Conservation (phyloP, 2,797 vertebrate species). For the Sebastes vulpes region DNA sequence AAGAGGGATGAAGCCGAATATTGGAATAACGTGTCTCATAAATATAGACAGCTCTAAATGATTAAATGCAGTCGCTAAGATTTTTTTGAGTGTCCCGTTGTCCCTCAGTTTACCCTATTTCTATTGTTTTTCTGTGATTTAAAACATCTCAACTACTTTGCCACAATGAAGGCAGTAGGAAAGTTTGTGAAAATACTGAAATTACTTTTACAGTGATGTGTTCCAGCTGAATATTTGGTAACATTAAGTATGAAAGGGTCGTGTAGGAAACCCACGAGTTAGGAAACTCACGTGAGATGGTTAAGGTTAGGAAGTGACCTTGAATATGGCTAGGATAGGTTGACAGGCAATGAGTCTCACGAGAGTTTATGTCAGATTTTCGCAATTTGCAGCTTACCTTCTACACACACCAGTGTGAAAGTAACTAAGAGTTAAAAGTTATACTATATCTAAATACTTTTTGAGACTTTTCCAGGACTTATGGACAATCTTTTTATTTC, state of each 20-base stretch:
- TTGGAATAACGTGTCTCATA: conserved; percentile 11
- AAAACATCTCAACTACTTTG: conserved; percentile 5
- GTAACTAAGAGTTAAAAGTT: background rate
- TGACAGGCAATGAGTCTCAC: too few species aligned
- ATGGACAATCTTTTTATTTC: background rate
- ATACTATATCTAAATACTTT: background rate
- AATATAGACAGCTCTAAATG: conserved; percentile 25
- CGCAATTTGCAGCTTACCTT: too few species aligned
- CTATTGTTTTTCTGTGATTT: background rate
- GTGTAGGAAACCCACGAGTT: too few species aligned
- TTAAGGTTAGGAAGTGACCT: too few species aligned
- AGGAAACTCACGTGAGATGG: too few species aligned
- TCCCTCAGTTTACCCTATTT: background rate
- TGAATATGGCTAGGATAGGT: too few species aligned
- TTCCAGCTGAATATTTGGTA: background rate
- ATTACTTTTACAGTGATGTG: background rate
- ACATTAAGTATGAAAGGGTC: background rate
- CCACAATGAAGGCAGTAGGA: background rate
- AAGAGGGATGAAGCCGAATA: conserved; percentile 21
- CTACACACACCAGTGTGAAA: too few species aligned
- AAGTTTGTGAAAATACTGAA: background rate
- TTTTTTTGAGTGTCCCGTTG: background rate
- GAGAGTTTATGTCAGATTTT: too few species aligned
- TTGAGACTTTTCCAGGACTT: background rate
- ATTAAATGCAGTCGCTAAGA: background rate